These are phyloP conservation scores for Nipponacmea schrenckii DNA, from an alignment of 2,888 invertebrate genomes.

Conservation along the genomic window DNA sequence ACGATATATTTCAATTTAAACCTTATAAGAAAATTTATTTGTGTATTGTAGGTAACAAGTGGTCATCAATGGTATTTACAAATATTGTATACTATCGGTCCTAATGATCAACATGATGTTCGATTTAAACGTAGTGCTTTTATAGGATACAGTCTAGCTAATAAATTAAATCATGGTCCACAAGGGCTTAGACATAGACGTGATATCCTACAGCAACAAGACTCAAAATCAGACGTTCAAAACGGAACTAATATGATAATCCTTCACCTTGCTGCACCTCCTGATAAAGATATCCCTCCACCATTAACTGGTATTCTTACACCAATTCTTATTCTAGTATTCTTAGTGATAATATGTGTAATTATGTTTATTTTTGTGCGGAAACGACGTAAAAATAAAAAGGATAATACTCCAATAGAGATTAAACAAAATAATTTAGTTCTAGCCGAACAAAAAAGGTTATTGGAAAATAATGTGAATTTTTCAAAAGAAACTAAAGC, in stretches of 20 bases:
- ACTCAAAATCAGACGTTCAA: not conserved
- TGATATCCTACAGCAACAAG: conserved; percentile 4
- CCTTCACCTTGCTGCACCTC: conserved; percentile 13
- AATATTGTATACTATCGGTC: conserved; percentile 63
- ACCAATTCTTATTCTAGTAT: conserved; percentile 10
- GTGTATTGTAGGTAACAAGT: conserved; percentile 56
- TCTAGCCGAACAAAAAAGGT: not conserved
- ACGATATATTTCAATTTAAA: no score
- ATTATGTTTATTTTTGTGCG: conserved; percentile 19
- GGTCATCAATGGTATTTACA: conserved; percentile 68
- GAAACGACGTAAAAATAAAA: conserved; percentile 23
- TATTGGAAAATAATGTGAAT: conserved; percentile 3
- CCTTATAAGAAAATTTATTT: no score
- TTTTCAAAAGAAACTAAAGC: not conserved
- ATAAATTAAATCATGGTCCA: not conserved
- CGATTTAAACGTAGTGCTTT: conserved; percentile 42
- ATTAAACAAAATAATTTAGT: not conserved
- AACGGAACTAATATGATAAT: conserved; percentile 57
- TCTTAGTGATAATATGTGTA: conserved; percentile 16
- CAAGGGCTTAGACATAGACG: conserved; percentile 1
- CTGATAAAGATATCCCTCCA: not conserved
- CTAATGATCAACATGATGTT: conserved; percentile 41
- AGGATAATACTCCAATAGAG: conserved; percentile 10
- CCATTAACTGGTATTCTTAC: conserved; percentile 1
- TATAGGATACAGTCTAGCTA: not conserved